Evolutionary conservation across 2,797 vertebrate species (phyloP).

Genomic region (Momotus momota): DNA sequence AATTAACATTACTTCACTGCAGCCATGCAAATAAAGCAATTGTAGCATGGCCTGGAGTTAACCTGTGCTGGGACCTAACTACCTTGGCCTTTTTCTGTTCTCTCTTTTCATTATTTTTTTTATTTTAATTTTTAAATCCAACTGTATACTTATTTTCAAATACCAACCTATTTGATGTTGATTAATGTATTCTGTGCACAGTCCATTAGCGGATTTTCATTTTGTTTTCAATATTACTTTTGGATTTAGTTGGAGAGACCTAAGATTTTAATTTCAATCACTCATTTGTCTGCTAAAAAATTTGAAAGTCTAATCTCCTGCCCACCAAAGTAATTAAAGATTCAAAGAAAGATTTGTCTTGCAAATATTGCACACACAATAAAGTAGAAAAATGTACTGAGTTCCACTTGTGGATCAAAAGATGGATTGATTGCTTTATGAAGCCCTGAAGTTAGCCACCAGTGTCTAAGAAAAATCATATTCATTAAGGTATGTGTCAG

Average conservation of each 20-base stretch:
- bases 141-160: neutral
- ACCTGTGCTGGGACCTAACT: neutral
- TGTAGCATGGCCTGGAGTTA: neutral
- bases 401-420: neutral
- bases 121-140: neutral
- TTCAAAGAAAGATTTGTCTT: conserved; percentile 4
- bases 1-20: neutral
- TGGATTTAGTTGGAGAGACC: neutral
- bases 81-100: neutral
- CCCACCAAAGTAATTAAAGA: conserved; percentile 1
- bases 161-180: neutral
- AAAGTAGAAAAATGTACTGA: neutral
- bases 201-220: neutral
- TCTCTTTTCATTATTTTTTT: neutral
- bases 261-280: neutral
- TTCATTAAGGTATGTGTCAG: neutral
- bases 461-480: neutral
- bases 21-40: neutral
- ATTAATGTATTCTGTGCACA: neutral
- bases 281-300: neutral
- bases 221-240: neutral
- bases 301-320: neutral
- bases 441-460: neutral
- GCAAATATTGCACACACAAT: neutral
- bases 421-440: neutral